Evolutionary conservation across 1,140 invertebrate genomes (phyloP).

Genomic region (Rhopalosiphum padi): DNA sequence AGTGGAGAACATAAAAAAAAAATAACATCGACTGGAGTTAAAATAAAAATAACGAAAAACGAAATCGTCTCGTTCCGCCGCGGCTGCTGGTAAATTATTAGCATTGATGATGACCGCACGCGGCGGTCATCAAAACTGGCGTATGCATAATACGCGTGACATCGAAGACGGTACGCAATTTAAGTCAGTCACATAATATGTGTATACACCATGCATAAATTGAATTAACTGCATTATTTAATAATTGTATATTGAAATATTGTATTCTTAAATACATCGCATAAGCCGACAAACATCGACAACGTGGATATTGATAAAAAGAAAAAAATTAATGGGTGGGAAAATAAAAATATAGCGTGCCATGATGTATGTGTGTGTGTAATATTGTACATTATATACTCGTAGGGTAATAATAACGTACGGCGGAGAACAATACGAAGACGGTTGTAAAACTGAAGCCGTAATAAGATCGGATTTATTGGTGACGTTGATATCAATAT

Average conservation of each 20-base stretch:
- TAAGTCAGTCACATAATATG: neutral
- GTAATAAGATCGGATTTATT: constrained; percentile 55
- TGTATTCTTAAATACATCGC: neutral
- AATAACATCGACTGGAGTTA: neutral
- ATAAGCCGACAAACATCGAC: neutral
- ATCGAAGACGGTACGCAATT: neutral
- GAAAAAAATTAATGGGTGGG: neutral
- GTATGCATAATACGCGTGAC: neutral
- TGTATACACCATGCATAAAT: neutral
- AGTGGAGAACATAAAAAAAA: constrained; percentile 7
- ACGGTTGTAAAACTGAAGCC: constrained; percentile 39
- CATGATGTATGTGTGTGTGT: neutral
- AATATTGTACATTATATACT: neutral
- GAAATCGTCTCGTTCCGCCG: neutral
- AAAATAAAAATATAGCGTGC: neutral
- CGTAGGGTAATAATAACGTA: neutral
- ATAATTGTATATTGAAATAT: neutral
- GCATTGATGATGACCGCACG: neutral
- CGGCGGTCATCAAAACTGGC: neutral
- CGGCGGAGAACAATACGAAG: constrained; percentile 38
- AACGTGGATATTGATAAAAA: constrained; percentile 1
- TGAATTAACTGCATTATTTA: neutral
- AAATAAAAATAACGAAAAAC: constrained; percentile 1
- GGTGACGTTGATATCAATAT: constrained; percentile 52
- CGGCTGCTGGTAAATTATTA: neutral